These are phyloP conservation scores for Ptychodera flava DNA, from an alignment of 35 echinoderm and acorn worm genomes.

Conservation along the genomic window DNA sequence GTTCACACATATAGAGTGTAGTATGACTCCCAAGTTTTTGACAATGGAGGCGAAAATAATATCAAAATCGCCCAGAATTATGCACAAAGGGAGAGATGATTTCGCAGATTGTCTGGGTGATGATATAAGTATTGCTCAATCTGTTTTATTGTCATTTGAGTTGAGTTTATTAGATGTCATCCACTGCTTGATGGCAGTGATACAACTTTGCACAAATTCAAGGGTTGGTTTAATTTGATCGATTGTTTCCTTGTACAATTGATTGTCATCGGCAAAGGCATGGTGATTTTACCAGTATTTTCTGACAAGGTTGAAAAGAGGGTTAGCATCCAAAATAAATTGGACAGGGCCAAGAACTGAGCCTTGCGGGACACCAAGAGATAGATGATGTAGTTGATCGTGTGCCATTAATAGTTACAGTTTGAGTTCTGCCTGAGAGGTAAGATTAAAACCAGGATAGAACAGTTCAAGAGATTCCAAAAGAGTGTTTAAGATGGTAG, in stretches of 20 bases:
- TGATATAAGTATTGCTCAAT: no score
- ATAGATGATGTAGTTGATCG: not conserved
- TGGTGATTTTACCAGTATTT: not conserved
- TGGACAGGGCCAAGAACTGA: not conserved
- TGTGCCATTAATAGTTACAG: not conserved
- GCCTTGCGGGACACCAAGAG: not conserved
- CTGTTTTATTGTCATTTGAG: not conserved
- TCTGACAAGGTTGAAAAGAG: not conserved
- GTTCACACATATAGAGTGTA: not conserved
- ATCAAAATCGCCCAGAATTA: not conserved
- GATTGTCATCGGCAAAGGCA: no score
- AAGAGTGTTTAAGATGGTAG: constrained; percentile 17
- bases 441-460: constrained; percentile 35
- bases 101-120: not conserved
- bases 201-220: not conserved
- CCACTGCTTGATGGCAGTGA: not conserved
- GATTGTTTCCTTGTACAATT: not conserved
- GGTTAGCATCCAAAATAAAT: not conserved
- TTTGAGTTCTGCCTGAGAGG: constrained; percentile 11
- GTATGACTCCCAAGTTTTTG: not conserved
- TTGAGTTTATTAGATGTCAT: not conserved
- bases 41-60: not conserved
- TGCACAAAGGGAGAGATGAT: not conserved
- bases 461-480: constrained; percentile 9
- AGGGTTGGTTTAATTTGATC: not conserved